Conservation (phyloP, 2,113 vertebrate genomes). For the Setophaga petechia region DNA sequence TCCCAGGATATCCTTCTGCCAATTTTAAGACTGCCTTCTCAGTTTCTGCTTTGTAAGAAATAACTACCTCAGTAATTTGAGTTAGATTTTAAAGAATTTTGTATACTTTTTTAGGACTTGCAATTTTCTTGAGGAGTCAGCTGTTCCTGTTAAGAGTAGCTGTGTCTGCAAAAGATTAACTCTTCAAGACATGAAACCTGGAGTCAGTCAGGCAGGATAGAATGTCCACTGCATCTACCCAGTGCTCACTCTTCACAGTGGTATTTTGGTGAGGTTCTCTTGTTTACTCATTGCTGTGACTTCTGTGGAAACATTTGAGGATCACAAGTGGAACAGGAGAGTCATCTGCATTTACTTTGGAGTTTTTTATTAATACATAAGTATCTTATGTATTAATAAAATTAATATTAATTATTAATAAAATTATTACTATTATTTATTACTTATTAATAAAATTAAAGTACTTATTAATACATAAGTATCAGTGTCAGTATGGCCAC, state of each 20-base stretch:
- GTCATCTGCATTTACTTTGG: not conserved
- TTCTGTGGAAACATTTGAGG: not conserved
- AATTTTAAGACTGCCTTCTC: not conserved
- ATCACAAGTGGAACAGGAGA: not conserved
- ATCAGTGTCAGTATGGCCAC: not conserved
- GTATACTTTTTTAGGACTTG: not conserved
- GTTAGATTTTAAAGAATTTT: not conserved
- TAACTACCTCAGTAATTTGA: not conserved
- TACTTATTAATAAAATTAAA: too few species aligned
- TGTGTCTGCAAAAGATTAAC: slow-evolving; percentile 5
- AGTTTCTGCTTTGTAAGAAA: slow-evolving; percentile 10
- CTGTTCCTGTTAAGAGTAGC: not conserved
- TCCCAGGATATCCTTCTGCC: not conserved
- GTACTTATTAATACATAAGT: not conserved
- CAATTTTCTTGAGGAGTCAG: not conserved
- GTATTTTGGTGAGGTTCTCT: not conserved
- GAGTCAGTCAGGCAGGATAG: not conserved
- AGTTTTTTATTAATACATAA: not conserved
- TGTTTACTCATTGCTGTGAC: not conserved
- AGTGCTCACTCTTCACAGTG: not conserved
- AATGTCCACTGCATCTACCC: not conserved
- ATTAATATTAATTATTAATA: too few species aligned
- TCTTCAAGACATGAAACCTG: not conserved
- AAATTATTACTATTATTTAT: too few species aligned
- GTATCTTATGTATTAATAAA: too few species aligned